Conservation (phyloP, 2,888 invertebrate genomes). For the Lampropteryx suffumata region DNA sequence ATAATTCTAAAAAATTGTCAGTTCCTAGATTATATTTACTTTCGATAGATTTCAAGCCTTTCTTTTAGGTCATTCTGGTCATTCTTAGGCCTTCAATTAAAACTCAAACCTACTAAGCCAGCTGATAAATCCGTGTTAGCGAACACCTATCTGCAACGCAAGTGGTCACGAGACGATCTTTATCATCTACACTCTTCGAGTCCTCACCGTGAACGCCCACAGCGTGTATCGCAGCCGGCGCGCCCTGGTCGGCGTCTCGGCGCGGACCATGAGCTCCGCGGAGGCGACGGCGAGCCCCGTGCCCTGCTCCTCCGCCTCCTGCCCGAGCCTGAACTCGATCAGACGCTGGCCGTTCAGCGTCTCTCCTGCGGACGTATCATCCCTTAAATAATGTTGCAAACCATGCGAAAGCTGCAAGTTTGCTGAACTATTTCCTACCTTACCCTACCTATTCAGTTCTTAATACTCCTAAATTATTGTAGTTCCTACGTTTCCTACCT, state of each 20-base stretch:
- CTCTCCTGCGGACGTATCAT: constrained; percentile 83
- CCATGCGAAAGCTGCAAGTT: background rate
- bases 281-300: constrained; percentile 88
- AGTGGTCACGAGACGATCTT: too few relatives aligned
- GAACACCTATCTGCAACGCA: too few relatives aligned
- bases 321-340: constrained; percentile 91
- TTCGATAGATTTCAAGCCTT: too few relatives aligned
- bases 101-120: too few relatives aligned
- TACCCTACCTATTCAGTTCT: background rate
- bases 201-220: constrained; percentile 85
- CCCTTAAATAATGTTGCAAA: constrained; percentile 3
- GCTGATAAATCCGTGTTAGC: too few relatives aligned
- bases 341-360: constrained; percentile 92
- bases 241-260: constrained; percentile 56
- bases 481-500: background rate
- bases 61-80: too few relatives aligned
- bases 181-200: too few relatives aligned
- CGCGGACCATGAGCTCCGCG: constrained; percentile 90
- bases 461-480: too few relatives aligned
- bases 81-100: too few relatives aligned
- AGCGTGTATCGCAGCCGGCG: constrained; percentile 83
- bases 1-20: too few relatives aligned
- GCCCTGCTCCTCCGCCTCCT: constrained; percentile 77
- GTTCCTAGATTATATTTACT: too few relatives aligned
- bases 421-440: background rate